These are phyloP conservation scores for Trachymyrmex cornetzi DNA, from an alignment of 1,140 invertebrate genomes.

Conservation along the genomic window DNA sequence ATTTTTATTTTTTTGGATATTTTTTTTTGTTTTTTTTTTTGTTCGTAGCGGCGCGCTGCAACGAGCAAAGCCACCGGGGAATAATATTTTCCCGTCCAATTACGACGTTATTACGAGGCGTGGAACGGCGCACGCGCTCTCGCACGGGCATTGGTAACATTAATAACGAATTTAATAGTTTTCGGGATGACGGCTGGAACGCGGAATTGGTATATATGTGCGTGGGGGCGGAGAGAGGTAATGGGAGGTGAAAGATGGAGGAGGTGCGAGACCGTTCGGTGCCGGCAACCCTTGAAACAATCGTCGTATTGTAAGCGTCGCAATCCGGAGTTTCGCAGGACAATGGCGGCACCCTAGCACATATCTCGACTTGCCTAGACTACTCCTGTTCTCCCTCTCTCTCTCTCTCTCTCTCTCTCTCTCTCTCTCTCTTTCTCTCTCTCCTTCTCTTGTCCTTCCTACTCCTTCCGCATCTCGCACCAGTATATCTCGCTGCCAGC, in stretches of 20 bases:
- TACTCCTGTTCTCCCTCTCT: conserved; percentile 19
- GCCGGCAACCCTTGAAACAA: conserved; percentile 82
- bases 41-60: conserved; percentile 8
- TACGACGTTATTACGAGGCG: conserved; percentile 77
- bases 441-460: background rate
- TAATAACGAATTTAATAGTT: conserved; percentile 85
- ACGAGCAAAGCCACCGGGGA: conserved; percentile 68
- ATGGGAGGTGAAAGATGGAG: conserved; percentile 68
- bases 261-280: conserved; percentile 71
- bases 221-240: conserved; percentile 17
- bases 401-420: background rate
- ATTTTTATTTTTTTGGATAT: background rate
- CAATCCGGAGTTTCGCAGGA: conserved; percentile 78
- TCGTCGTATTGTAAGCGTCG: conserved; percentile 83
- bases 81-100: conserved; percentile 79
- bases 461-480: conserved; percentile 31
- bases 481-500: conserved; percentile 78
- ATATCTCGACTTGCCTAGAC: conserved; percentile 78
- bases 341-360: conserved; percentile 80
- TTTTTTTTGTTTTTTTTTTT: conserved; percentile 34
- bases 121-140: conserved; percentile 20
- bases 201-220: conserved; percentile 37
- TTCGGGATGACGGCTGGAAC: conserved; percentile 72
- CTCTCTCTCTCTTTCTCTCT: background rate
- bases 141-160: conserved; percentile 72